Evolutionary conservation across 2,113 vertebrate species (phyloP).

Genomic region (Sebastes schlegelii): DNA sequence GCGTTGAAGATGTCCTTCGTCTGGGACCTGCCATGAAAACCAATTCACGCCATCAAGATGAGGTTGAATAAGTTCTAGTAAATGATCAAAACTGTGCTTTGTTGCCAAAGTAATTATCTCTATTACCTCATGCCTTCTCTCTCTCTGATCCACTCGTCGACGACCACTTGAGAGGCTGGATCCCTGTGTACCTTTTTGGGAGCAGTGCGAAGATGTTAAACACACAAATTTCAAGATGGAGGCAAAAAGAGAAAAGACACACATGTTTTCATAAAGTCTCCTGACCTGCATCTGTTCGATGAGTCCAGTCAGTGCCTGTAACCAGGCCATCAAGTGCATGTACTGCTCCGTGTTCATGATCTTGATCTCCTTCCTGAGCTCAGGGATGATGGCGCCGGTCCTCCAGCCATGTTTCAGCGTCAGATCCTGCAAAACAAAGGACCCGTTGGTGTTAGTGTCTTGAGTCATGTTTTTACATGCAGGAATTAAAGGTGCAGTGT

Average conservation of each 20-base stretch:
- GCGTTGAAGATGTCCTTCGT: constrained; percentile 94
- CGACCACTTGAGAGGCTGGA: constrained; percentile 89
- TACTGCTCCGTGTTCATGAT: constrained; percentile 97
- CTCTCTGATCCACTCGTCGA: constrained; percentile 94
- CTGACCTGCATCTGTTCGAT: constrained; percentile 98
- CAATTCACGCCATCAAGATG: background rate
- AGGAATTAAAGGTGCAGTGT: background rate
- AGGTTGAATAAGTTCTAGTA: background rate
- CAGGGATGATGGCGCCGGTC: constrained; percentile 97
- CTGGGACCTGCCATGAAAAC: constrained; percentile 84
- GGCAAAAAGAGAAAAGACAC: background rate
- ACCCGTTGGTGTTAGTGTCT: background rate
- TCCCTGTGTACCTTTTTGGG: constrained; percentile 90
- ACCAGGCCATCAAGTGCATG: constrained; percentile 93
- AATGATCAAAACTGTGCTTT: background rate
- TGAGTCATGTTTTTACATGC: background rate
- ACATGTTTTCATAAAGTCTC: background rate
- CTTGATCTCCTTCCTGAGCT: constrained; percentile 94
- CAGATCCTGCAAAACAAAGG: constrained; percentile 86
- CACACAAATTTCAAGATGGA: background rate
- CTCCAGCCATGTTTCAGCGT: constrained; percentile 98
- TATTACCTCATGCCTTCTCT: constrained; percentile 91
- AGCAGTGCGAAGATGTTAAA: background rate
- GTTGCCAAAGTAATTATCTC: background rate
- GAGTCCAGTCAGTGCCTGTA: constrained; percentile 93